Evolutionary conservation across 1,140 invertebrate genomes (phyloP), one percentile per base, ranked within the genome.

Genomic region (Acromyrmex charruanus): DNA sequence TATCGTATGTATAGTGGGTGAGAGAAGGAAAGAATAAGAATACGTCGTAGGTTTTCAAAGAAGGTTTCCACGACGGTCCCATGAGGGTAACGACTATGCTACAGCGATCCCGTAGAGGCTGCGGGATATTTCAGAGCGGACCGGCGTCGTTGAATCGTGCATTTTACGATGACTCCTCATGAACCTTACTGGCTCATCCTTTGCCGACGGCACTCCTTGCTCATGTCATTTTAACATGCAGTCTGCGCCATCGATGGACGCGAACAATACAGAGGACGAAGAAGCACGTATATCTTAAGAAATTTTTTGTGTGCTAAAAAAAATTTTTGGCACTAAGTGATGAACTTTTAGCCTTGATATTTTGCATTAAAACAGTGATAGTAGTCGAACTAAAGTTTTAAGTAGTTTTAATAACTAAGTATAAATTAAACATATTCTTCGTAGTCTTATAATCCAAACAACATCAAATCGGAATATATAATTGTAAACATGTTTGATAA

Each of bases 61-160:
- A 59, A 82, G 85, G 68, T 86, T 87, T 87, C 53, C 72, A 44
- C 28, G 58, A 14, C 61, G 75, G 65, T 80, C 77, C 75, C 77
- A 31, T 28, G 59, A 69, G 85, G 85, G 89, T 91, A 89, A 91
- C 66, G 55, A 84, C 21, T 80, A 63, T 28, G 63, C 80, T 63
- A 58, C n/a, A 66, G 25, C 80, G 81, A 82, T 85, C 53, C 80
- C 69, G 68, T 72, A 55, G 55, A 31, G 77, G 77, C 77, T 89
- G 58, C 51, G 87, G 77, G 68, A 90, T 87, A 87, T 91, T 90
- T 86, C 90, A 79, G 88, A 74, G 68, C 68, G 49, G 74, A 77
- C 35, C 66, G 75, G 55, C 31, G 71, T 39, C 69, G 58, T 69
- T 86, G 86, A 88, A 90, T 91, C 84, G 86, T 69, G 81, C 72